These are phyloP conservation scores for Drosophila suboccidentalis DNA, from an alignment of 2,888 invertebrate genomes.

Conservation along the genomic window DNA sequence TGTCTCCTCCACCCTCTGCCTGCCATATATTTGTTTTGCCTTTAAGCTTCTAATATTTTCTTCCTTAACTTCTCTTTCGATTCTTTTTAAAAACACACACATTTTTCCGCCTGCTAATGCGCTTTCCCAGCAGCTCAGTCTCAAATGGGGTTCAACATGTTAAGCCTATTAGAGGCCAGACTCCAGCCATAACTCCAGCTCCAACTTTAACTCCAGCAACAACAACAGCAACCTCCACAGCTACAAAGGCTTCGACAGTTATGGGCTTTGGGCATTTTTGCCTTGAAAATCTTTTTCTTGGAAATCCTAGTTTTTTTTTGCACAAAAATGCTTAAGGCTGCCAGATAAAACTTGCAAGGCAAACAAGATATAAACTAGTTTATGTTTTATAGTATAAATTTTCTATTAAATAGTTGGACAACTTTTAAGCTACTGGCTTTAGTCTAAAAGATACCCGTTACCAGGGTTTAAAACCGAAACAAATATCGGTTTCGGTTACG, in stretches of 20 bases:
- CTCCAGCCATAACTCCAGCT: constrained; percentile 3
- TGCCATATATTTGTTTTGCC: constrained; percentile 8
- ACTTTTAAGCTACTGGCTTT: too few relatives aligned
- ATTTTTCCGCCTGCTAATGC: constrained; percentile 38
- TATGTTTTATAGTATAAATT: neutral
- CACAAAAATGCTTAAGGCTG: constrained; percentile 5
- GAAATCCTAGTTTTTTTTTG: constrained; percentile 3
- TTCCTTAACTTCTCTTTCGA: constrained; percentile 8
- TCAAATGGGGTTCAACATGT: constrained; percentile 34
- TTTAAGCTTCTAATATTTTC: constrained; percentile 39
- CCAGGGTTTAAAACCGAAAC: too few relatives aligned
- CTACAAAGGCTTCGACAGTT: constrained; percentile 24
- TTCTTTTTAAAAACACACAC: constrained; percentile 11
- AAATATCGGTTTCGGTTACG: too few relatives aligned
- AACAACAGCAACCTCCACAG: constrained; percentile 6
- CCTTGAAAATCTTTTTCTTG: neutral
- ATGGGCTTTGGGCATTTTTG: constrained; percentile 9
- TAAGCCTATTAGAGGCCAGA: constrained; percentile 50
- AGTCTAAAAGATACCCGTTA: too few relatives aligned
- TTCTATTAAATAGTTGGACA: too few relatives aligned
- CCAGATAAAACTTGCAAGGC: neutral
- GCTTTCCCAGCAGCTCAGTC: constrained; percentile 32
- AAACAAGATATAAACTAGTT: neutral
- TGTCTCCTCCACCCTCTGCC: neutral
- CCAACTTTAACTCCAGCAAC: neutral